A percentile compares a stretch with the other conserved stretches of the same genome.
These are phyloP conservation scores for Agrochola macilenta DNA, from an alignment of 2,888 invertebrate genomes.

Conservation along the genomic window DNA sequence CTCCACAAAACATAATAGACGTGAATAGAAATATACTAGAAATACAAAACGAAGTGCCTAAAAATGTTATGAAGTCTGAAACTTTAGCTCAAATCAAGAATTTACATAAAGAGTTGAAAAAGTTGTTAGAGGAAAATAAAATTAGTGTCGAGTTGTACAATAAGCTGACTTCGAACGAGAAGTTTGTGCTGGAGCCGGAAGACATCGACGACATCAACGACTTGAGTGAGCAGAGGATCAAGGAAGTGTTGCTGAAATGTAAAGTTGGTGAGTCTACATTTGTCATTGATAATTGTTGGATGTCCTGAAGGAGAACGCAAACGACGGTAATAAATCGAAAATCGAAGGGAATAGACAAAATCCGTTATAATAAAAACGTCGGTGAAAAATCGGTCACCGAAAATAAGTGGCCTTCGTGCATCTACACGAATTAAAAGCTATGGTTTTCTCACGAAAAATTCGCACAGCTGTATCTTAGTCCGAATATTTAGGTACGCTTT, in stretches of 20 bases:
- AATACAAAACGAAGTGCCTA: slow-evolving; percentile 71
- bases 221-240: slow-evolving; percentile 79
- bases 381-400: too few relatives aligned
- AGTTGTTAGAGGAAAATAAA: slow-evolving; percentile 81
- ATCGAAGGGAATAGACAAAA: too few relatives aligned
- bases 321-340: too few relatives aligned
- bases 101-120: slow-evolving; percentile 78
- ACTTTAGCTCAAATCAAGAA: slow-evolving; percentile 68
- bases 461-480: too few relatives aligned
- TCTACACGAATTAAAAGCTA: too few relatives aligned
- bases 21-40: slow-evolving; percentile 72
- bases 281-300: slow-evolving; percentile 19
- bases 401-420: too few relatives aligned
- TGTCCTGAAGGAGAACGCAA: background rate
- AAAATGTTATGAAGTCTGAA: slow-evolving; percentile 64
- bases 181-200: slow-evolving; percentile 84
- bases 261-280: slow-evolving; percentile 80
- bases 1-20: slow-evolving; percentile 68
- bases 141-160: slow-evolving; percentile 83
- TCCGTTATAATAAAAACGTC: too few relatives aligned
- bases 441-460: too few relatives aligned
- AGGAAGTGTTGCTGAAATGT: slow-evolving; percentile 80
- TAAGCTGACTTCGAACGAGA: slow-evolving; percentile 85
- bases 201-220: slow-evolving; percentile 89
- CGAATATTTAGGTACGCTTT: too few relatives aligned